A percentile compares a stretch with the other conserved stretches of the same genome.
Conservation (phyloP, 2,888 invertebrate genomes). For the Pristionchus exspectatus region DNA sequence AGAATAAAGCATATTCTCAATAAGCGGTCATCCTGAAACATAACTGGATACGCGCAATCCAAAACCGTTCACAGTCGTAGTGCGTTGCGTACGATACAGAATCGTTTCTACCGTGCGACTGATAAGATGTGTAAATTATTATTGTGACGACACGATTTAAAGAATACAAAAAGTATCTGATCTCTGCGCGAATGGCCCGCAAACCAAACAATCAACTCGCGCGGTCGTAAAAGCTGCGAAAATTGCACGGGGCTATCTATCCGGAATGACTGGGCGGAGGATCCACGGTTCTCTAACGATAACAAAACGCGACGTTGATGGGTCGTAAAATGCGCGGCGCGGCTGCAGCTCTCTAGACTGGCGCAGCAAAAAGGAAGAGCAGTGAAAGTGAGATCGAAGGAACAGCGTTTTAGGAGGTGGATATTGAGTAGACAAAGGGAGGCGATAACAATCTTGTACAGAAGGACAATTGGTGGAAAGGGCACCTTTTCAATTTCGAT, state of each 20-base stretch:
- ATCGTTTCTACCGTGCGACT: background rate
- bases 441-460: no score
- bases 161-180: background rate
- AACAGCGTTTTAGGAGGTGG: background rate
- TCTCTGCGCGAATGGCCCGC: background rate
- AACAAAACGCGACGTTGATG: slow-evolving; percentile 38
- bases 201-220: background rate
- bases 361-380: background rate
- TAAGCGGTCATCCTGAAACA: background rate
- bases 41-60: background rate
- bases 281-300: slow-evolving; percentile 21
- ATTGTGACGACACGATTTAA: no score
- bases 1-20: background rate
- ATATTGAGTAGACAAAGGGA: background rate
- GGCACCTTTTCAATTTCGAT: no score
- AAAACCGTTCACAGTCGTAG: no score
- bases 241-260: background rate
- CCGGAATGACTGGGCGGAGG: background rate
- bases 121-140: no score
- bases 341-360: background rate
- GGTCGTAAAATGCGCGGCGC: background rate
- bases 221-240: background rate
- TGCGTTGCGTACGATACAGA: no score
- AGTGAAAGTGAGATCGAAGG: background rate
- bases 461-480: no score